Conservation (phyloP, 2,888 invertebrate genomes). For the Polyommatus icarus region DNA sequence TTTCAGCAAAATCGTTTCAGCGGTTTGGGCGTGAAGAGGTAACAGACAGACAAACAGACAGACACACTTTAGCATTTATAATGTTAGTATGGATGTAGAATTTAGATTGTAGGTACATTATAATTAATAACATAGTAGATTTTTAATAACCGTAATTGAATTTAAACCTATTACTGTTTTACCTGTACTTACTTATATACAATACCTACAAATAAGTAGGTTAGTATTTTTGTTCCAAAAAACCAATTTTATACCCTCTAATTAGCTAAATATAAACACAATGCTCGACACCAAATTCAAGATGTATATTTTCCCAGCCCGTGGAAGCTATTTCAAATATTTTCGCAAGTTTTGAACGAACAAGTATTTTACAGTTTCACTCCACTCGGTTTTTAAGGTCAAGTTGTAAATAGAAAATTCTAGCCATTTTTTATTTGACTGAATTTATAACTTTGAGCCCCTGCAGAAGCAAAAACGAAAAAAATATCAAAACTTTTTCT, state of each 20-base stretch:
- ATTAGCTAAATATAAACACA: background rate
- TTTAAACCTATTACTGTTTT: no score
- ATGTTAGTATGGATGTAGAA: no score
- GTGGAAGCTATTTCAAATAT: background rate
- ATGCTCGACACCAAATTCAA: background rate
- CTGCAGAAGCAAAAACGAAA: background rate
- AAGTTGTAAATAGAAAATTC: constrained; percentile 6
- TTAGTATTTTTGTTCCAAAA: no score
- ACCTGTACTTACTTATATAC: no score
- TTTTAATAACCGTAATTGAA: no score
- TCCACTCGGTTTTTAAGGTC: constrained; percentile 1
- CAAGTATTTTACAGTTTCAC: background rate
- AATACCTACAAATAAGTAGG: no score
- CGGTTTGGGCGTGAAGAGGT: no score
- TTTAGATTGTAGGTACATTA: no score
- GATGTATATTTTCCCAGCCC: background rate
- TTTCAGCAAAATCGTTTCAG: no score
- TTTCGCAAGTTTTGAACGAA: background rate
- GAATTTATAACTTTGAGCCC: background rate
- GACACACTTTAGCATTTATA: no score
- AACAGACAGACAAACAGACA: no score
- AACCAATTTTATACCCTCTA: background rate
- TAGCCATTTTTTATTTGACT: background rate
- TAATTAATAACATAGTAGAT: no score
- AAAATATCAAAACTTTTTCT: background rate